These are phyloP conservation scores for Pao palembangensis DNA, from an alignment of 2,113 vertebrate genomes.

Conservation along the genomic window DNA sequence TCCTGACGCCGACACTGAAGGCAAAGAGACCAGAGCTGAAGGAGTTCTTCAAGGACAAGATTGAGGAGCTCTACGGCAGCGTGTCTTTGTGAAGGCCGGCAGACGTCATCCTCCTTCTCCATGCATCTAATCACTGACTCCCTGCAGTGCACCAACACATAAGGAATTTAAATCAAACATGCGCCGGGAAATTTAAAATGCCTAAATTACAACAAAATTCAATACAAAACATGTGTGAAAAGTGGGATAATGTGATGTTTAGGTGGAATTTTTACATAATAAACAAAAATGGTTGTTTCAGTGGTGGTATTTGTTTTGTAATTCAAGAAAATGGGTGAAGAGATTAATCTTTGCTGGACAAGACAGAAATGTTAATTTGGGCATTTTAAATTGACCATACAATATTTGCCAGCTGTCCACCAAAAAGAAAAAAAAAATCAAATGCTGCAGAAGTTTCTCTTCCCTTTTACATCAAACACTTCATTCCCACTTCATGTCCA, in stretches of 20 bases:
- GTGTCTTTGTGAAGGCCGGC: conserved; percentile 82
- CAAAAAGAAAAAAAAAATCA: conserved; percentile 19
- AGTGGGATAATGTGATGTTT: background rate
- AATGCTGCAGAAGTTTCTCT: conserved; percentile 31
- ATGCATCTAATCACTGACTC: conserved; percentile 41
- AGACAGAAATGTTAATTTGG: conserved; percentile 1
- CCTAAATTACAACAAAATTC: conserved; percentile 19
- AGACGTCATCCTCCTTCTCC: conserved; percentile 25
- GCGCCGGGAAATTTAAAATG: conserved; percentile 36
- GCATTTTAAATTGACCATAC: conserved; percentile 23
- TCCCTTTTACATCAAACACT: conserved; percentile 18
- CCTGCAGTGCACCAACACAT: conserved; percentile 24
- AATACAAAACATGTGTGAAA: conserved; percentile 8
- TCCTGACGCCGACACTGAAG: conserved; percentile 96
- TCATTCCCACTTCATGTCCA: conserved; percentile 15
- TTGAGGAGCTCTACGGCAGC: conserved; percentile 88
- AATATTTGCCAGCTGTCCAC: conserved; percentile 19
- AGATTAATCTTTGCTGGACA: background rate
- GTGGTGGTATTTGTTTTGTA: background rate
- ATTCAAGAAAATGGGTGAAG: background rate
- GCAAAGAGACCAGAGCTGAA: conserved; percentile 92
- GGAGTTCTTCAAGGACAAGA: conserved; percentile 91
- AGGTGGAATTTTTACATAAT: background rate
- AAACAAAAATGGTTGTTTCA: background rate
- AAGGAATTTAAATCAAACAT: conserved; percentile 36